Percentiles rank a stretch among this genome's conserved stretches.
Evolutionary conservation across 2,888 invertebrate genomes (phyloP).

Genomic region (Chloromyia formosa): DNA sequence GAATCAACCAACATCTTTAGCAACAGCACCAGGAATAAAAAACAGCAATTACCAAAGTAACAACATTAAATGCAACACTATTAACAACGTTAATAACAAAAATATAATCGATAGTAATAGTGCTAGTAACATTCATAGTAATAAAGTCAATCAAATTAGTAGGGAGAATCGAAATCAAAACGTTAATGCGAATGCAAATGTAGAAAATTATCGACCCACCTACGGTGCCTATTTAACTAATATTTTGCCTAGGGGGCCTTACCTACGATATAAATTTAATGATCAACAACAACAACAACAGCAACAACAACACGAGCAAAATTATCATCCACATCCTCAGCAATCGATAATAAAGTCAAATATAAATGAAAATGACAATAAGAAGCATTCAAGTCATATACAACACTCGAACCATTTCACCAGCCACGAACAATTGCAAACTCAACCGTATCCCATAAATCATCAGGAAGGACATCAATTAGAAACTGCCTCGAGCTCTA

Average conservation of each 20-base stretch:
- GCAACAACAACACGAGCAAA: not conserved
- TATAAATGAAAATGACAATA: constrained; percentile 49
- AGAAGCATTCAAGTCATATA: constrained; percentile 45
- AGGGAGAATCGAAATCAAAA: constrained; percentile 36
- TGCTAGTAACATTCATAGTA: constrained; percentile 14
- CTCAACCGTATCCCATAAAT: constrained; percentile 28
- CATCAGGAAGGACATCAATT: constrained; percentile 40
- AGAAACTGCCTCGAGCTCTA: constrained; percentile 17
- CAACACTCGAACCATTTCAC: constrained; percentile 20
- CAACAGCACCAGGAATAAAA: constrained; percentile 20
- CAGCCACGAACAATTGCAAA: constrained; percentile 32
- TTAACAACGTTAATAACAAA: constrained; percentile 22
- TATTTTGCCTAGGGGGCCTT: constrained; percentile 54
- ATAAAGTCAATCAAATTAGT: constrained; percentile 35
- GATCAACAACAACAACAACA: constrained; percentile 47
- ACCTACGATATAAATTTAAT: constrained; percentile 54
- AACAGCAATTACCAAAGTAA: constrained; percentile 26
- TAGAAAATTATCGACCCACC: constrained; percentile 51
- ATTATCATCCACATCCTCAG: constrained; percentile 8
- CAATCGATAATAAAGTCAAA: constrained; percentile 22
- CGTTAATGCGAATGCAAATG: constrained; percentile 23
- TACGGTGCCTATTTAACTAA: constrained; percentile 53
- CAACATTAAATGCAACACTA: not conserved
- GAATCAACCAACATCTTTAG: constrained; percentile 5
- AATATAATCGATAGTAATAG: constrained; percentile 38